Evolutionary conservation across 2,113 vertebrate species (phyloP), one percentile per base, ranked within the genome.

Genomic region (Casuarius casuarius): DNA sequence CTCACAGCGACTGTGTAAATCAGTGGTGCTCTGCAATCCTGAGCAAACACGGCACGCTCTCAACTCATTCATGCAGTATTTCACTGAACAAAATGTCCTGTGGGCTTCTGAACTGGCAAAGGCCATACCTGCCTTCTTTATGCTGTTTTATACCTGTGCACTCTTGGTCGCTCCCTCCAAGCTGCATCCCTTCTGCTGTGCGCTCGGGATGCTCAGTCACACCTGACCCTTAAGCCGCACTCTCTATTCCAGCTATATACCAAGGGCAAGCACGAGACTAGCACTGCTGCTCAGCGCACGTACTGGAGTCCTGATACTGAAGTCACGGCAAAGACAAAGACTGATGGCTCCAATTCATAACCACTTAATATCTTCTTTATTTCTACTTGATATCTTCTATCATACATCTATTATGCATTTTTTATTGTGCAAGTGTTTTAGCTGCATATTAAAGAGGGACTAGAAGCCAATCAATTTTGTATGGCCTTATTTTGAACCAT

Each of bases 211-310:
- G 19, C 22, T 35, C 48, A 28, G 49, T 7, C 19, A 9, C 22
- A 19, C 19, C 38, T 61, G 8, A 15, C 26, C 54, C 56, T 56
- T n/a, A 19, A 48, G 40, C n/a, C 17, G 28, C 15, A 9, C 49
- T 76, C 31, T 66, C 71, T 18, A 52, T 4, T 25, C 7, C 4
- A 15, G 31, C 25, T 33, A 15, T 10, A 3, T 1, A 7, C 49
- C 31, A 63, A 23, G 20, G 22, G 13, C 26, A 33, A 44, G 10
- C 23, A 12, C 0, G 1, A 77, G 72, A 48, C 35, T 9, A 11
- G 28, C 23, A 2, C 5, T 8, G 31, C 31, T 2, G 29, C 16
- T 8, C 42, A 17, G 2, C 0, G 7, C 26, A 5, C 3, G 1
- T 1, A 18, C 12, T 18, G 38, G 12, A 67, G 23, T 14, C 22